Evolutionary conservation across 2,888 invertebrate species (phyloP).

Genomic region (Acleris emargana): DNA sequence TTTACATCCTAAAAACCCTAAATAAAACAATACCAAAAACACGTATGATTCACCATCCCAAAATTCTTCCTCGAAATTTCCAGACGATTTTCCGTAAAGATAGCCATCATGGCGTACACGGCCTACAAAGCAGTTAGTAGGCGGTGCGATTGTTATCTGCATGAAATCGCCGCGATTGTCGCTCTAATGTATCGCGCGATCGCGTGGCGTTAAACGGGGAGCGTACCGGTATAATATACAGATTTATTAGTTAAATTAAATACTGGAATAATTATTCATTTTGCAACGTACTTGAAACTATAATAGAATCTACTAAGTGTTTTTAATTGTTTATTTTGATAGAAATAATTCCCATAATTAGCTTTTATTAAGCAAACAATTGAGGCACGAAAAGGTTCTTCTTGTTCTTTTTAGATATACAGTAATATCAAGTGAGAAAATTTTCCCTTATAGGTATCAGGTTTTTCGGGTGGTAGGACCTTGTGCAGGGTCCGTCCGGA

Average conservation of each 20-base stretch:
- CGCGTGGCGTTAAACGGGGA: slow-evolving; percentile 54
- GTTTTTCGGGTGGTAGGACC: too few relatives aligned
- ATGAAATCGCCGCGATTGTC: slow-evolving; percentile 47
- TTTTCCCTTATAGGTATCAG: too few relatives aligned
- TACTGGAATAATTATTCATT: slow-evolving; percentile 5
- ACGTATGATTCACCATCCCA: slow-evolving; percentile 14
- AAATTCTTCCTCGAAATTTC: slow-evolving; percentile 5
- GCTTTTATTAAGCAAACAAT: too few relatives aligned
- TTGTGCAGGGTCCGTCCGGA: too few relatives aligned
- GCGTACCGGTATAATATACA: slow-evolving; percentile 32
- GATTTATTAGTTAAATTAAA: slow-evolving; percentile 10
- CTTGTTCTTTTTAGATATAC: too few relatives aligned
- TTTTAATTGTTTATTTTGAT: too few relatives aligned
- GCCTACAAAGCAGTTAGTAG: neutral
- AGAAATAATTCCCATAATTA: too few relatives aligned
- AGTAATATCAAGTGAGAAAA: too few relatives aligned
- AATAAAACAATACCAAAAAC: neutral
- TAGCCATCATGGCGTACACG: slow-evolving; percentile 9
- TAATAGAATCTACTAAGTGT: too few relatives aligned
- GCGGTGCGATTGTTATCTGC: slow-evolving; percentile 8
- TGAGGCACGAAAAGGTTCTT: too few relatives aligned
- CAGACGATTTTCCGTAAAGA: slow-evolving; percentile 10
- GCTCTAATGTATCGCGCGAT: slow-evolving; percentile 49
- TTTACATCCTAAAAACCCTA: neutral
- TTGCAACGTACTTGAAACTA: neutral